Evolutionary conservation across 2,797 vertebrate species (phyloP).

Genomic region (Sebastes oblongus): DNA sequence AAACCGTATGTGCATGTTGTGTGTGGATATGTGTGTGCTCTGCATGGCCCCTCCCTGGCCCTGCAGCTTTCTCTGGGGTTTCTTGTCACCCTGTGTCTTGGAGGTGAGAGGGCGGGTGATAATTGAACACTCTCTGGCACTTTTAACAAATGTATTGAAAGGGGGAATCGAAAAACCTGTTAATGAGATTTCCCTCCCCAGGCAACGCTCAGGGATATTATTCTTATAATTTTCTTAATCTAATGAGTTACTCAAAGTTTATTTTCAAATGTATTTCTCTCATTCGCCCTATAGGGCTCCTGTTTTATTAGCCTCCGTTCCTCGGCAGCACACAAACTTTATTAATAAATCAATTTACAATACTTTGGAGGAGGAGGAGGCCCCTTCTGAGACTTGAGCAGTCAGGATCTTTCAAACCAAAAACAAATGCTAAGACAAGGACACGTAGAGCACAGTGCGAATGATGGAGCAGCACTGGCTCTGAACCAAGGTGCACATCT

Average conservation of each 20-base stretch:
- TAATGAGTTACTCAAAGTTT: constrained; percentile 81
- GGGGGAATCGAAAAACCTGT: constrained; percentile 82
- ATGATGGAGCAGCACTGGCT: constrained; percentile 36
- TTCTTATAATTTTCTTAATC: constrained; percentile 83
- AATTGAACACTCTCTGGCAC: constrained; percentile 79
- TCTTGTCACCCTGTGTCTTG: constrained; percentile 71
- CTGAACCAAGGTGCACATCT: constrained; percentile 61
- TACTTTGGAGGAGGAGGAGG: constrained; percentile 32
- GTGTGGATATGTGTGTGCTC: constrained; percentile 1
- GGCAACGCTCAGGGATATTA: constrained; percentile 73
- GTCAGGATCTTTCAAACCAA: constrained; percentile 25
- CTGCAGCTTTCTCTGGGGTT: constrained; percentile 70
- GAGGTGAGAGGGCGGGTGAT: constrained; percentile 82
- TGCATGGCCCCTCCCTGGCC: constrained; percentile 52
- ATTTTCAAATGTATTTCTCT: constrained; percentile 71
- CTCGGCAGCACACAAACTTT: constrained; percentile 38
- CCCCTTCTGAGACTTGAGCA: constrained; percentile 17
- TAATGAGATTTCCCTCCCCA: constrained; percentile 82
- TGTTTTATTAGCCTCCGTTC: constrained; percentile 51
- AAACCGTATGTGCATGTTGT: constrained; percentile 24
- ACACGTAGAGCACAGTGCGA: constrained; percentile 5
- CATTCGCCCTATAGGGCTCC: constrained; percentile 51
- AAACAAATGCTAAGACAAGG: constrained; percentile 20
- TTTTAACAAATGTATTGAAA: constrained; percentile 84
- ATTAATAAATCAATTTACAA: constrained; percentile 65